Conservation (phyloP, 1,140 invertebrate species). For the Zaprionus ornatus region DNA sequence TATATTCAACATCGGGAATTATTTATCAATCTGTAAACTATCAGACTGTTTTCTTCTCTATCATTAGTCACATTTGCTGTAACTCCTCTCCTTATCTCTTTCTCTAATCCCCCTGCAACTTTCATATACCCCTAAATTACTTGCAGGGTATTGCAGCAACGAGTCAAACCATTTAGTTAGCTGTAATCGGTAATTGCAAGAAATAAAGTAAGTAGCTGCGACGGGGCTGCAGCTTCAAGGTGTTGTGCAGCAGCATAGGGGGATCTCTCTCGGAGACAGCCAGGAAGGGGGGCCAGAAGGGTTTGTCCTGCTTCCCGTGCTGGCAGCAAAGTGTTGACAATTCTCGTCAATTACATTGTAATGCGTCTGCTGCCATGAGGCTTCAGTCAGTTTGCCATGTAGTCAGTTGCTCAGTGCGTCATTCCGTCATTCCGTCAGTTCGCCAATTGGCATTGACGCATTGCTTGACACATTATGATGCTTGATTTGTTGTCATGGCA, state of each 20-base stretch:
- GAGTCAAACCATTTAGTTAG: constrained; percentile 42
- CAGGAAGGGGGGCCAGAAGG: background rate
- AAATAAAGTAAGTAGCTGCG: constrained; percentile 53
- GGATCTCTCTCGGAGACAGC: constrained; percentile 11
- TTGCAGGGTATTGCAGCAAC: constrained; percentile 3
- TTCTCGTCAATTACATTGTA: constrained; percentile 81
- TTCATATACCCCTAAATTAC: background rate
- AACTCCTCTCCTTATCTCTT: too few species aligned
- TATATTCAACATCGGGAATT: too few species aligned
- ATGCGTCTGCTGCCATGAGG: constrained; percentile 52
- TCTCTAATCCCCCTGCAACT: too few species aligned
- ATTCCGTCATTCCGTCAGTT: constrained; percentile 41
- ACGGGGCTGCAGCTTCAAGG: background rate
- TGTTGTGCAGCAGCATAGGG: constrained; percentile 16
- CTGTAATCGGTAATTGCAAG: constrained; percentile 69
- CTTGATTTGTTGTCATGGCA: constrained; percentile 80
- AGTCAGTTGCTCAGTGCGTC: background rate
- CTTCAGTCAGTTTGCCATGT: background rate
- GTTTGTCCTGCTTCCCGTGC: constrained; percentile 7
- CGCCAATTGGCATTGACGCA: constrained; percentile 72
- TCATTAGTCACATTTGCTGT: too few species aligned
- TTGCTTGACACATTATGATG: constrained; percentile 81
- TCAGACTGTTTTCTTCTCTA: too few species aligned
- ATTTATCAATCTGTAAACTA: too few species aligned
- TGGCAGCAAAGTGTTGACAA: constrained; percentile 71